phyloP scores from a whole-genome alignment of 2,797 vertebrate species.

The Lutjanus argentimaculatus region DNA sequence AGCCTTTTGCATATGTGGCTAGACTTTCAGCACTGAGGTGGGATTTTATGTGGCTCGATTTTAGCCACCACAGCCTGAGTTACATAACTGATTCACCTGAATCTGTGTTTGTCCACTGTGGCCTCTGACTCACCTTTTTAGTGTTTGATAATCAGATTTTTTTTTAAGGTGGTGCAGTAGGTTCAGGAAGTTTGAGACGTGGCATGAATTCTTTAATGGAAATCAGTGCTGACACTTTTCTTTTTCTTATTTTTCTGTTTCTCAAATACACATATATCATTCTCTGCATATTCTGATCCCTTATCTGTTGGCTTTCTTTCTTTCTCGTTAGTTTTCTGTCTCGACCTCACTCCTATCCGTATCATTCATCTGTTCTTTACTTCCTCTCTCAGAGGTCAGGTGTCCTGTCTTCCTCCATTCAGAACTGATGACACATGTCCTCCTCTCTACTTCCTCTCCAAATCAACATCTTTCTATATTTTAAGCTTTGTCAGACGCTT shows the following conservation, averaged over 20 bases:
- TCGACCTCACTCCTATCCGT: not conserved
- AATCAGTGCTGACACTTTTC: not conserved
- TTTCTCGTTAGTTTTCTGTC: not conserved
- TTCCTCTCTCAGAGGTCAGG: conserved; percentile 42
- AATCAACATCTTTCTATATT: conserved; percentile 9
- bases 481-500: conserved; percentile 28
- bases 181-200: not conserved
- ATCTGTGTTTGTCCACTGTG: conserved; percentile 9
- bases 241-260: not conserved
- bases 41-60: conserved; percentile 18
- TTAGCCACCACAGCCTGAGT: not conserved
- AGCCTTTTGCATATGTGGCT: not conserved
- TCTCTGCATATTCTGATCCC: not conserved
- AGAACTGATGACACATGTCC: conserved; percentile 34
- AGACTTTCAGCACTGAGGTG: conserved; percentile 29
- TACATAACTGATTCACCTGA: not conserved
- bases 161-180: not conserved
- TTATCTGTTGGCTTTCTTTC: not conserved
- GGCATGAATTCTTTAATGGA: not conserved
- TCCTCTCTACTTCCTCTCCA: conserved; percentile 40
- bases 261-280: not conserved
- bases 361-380: not conserved
- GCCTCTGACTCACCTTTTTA: conserved; percentile 5
- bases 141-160: not conserved
- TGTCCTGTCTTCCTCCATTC: conserved; percentile 24